These are phyloP conservation scores for Plodia interpunctella DNA, from an alignment of 1,140 invertebrate species.

Conservation along the genomic window DNA sequence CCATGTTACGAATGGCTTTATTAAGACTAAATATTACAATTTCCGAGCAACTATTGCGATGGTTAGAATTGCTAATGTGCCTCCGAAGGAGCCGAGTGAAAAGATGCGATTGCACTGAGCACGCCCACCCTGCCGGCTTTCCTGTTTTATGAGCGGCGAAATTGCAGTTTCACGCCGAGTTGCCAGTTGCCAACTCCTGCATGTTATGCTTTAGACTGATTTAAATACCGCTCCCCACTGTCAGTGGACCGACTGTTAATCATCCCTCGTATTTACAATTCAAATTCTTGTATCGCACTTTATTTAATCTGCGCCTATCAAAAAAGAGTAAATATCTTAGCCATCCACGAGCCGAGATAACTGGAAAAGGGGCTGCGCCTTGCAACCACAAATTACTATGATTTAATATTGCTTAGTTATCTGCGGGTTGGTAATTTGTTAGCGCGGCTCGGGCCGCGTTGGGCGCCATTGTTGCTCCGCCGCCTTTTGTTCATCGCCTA, in stretches of 20 bases:
- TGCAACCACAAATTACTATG: conserved; percentile 73
- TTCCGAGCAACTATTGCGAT: conserved; percentile 61
- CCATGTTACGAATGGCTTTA: conserved; percentile 68
- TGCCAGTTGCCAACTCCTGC: conserved; percentile 36
- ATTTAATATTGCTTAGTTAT: conserved; percentile 77
- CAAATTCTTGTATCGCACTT: conserved; percentile 3
- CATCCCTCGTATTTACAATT: conserved; percentile 6
- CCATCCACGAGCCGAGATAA: conserved; percentile 41
- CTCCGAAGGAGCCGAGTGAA: conserved; percentile 51
- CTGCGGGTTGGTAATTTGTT: conserved; percentile 73
- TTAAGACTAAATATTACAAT: conserved; percentile 74
- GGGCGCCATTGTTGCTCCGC: conserved; percentile 65
- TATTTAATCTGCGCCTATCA: background rate
- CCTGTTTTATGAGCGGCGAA: conserved; percentile 62
- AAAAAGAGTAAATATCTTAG: conserved; percentile 46
- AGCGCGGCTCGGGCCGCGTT: conserved; percentile 55
- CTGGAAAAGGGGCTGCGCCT: conserved; percentile 56
- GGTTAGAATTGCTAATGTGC: conserved; percentile 67
- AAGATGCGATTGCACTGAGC: conserved; percentile 57
- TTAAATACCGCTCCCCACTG: conserved; percentile 37
- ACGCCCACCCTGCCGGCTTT: conserved; percentile 31
- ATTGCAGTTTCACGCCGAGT: conserved; percentile 59
- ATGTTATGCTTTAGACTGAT: conserved; percentile 50
- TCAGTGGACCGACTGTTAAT: conserved; percentile 12
- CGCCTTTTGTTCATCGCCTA: conserved; percentile 72